Percentiles rank a stretch among this genome's conserved stretches.
Evolutionary conservation across 2,888 invertebrate species (phyloP).

Genomic region (Aleiodes testaceus): DNA sequence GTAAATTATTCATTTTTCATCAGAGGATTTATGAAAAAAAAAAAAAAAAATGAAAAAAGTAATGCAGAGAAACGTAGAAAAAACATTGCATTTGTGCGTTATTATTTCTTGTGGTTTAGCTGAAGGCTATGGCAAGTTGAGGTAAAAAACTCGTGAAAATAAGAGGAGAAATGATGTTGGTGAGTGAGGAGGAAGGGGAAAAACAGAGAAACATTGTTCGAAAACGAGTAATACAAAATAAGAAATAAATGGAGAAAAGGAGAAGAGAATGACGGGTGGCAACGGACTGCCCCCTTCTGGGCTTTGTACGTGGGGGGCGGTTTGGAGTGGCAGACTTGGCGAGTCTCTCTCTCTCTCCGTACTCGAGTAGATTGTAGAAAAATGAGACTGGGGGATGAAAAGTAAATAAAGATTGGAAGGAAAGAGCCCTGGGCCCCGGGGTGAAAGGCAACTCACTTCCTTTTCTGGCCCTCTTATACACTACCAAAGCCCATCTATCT

Average conservation of each 20-base stretch:
- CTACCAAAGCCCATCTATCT: constrained; percentile 41
- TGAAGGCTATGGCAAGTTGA: too few species aligned
- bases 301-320: constrained; percentile 33
- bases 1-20: too few species aligned
- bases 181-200: constrained; percentile 35
- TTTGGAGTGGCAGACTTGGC: constrained; percentile 50
- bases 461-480: constrained; percentile 42
- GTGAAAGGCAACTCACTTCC: constrained; percentile 38
- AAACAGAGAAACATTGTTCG: constrained; percentile 40
- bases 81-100: neutral
- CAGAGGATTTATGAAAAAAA: neutral
- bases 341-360: constrained; percentile 42
- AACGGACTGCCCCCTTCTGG: constrained; percentile 26
- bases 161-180: constrained; percentile 28
- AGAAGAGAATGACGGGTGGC: constrained; percentile 23
- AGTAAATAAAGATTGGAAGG: constrained; percentile 63
- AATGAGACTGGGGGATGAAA: constrained; percentile 62
- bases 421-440: constrained; percentile 47
- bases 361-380: constrained; percentile 54
- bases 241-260: constrained; percentile 30
- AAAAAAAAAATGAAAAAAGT: constrained; percentile 23
- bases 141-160: neutral
- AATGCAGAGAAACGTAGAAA: neutral
- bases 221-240: constrained; percentile 45
- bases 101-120: too few species aligned